Base-by-base conservation (phyloP, 2,113 vertebrate genomes). In the Campylomormyrus numenius region DNA sequence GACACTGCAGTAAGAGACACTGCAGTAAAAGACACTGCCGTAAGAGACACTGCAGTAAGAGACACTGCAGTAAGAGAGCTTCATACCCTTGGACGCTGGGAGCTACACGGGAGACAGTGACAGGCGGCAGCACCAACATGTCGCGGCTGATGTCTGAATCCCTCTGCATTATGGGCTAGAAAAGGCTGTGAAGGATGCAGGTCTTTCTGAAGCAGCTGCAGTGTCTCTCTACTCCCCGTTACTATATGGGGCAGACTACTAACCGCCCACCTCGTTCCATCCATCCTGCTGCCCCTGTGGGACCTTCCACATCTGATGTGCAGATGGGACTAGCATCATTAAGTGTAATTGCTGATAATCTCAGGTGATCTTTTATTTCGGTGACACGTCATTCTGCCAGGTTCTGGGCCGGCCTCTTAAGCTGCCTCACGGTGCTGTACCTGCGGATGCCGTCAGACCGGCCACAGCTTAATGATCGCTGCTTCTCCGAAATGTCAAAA, bases 371-470 rank as follows among this genome's bases (percentile, higher is more conserved):
- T 95, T 96, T 96, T 96, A 94, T 96, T 96, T 96, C 94, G 94
- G 96, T 94, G 96, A 98, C 97, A 97, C 96, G 97, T 97, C 94
- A 95, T 97, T 97, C 96, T 97, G 95, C 96, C 95, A 95, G 97
- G 97, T 97, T 98, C 97, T 96, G 95, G 93, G 94, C 93, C 94
- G 94, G 94, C 95, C 96, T 96, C 95, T 97, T 95, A 96, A 96
- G 96, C 97, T 96, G 96, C 97, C 97, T 97, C 96, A 97, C 95
- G 91, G 91, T n/a, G 95, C 92, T 94, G 96, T 97, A 95, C 94
- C 94, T 96, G 95, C 95, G n/a, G 94, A 17, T 93, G 96, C 95
- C 94, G 93, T 90, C 92, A 91, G 92, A 94, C 94, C 94, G 92
- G 97, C 95, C 95, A 97, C 92, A 92, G 95, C 94, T 95, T 96